Evolutionary conservation across 2,113 vertebrate species (phyloP).

Genomic region (Melospiza georgiana): DNA sequence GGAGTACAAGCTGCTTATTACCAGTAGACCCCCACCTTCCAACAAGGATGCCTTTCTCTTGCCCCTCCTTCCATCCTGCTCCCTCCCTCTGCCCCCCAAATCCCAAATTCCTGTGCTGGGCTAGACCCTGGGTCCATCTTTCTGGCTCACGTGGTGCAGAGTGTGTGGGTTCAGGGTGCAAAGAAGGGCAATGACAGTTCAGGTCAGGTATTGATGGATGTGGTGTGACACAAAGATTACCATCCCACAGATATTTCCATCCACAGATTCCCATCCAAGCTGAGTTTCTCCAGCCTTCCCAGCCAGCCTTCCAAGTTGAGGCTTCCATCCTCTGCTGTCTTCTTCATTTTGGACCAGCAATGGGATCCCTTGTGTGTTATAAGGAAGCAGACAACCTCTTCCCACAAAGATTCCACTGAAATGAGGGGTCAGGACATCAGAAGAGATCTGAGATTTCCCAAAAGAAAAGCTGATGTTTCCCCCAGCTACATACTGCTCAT

Average conservation of each 20-base stretch:
- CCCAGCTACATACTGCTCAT: not conserved
- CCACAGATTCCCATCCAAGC: not conserved
- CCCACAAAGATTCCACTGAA: not conserved
- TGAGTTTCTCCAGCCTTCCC: not conserved
- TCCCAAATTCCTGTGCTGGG: rapidly evolving
- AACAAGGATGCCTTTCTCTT: not conserved
- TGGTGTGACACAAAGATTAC: not conserved
- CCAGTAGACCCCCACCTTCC: not conserved
- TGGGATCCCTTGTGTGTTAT: not conserved
- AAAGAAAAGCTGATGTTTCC: not conserved
- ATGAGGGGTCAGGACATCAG: not conserved
- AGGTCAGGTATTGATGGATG: rapidly evolving
- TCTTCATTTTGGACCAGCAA: not conserved
- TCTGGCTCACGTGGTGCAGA: not conserved
- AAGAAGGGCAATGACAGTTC: rapidly evolving
- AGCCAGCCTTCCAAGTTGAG: not conserved
- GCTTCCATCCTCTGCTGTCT: not conserved
- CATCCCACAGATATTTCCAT: not conserved
- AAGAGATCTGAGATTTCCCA: not conserved
- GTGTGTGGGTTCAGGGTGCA: not conserved
- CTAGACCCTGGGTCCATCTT: not conserved
- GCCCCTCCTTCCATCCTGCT: rapidly evolving
- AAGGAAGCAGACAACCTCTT: not conserved
- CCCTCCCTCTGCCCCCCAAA: not conserved
- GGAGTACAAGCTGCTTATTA: not conserved